phyloP scores from a whole-genome alignment of 1,140 invertebrate species.

The Thrips palmi region DNA sequence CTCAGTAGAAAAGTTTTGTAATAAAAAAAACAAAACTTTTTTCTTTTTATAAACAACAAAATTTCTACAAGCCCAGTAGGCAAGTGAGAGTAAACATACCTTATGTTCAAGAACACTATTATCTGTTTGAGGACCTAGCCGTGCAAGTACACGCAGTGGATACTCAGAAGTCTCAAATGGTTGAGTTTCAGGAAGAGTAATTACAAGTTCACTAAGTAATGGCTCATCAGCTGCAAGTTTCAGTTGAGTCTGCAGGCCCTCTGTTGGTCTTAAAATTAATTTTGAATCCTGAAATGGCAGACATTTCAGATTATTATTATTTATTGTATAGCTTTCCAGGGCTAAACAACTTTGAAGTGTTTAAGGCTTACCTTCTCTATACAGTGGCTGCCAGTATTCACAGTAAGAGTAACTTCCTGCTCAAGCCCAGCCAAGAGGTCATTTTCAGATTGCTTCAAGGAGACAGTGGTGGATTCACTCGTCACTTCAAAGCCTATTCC shows the following conservation, averaged over 20 bases:
- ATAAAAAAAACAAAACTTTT: conserved; percentile 6
- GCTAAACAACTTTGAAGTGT: neutral
- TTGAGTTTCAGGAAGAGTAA: conserved; percentile 39
- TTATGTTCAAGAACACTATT: conserved; percentile 47
- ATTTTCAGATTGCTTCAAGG: conserved; percentile 19
- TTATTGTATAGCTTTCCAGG: too few species aligned
- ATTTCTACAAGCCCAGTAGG: too few species aligned
- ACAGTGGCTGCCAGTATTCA: conserved; percentile 27
- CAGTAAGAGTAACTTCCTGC: conserved; percentile 25
- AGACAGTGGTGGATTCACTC: conserved; percentile 26
- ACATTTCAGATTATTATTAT: too few species aligned
- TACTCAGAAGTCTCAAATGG: conserved; percentile 46
- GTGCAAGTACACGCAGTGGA: conserved; percentile 45
- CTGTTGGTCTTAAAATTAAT: conserved; percentile 28
- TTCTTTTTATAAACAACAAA: neutral
- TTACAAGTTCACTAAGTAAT: conserved; percentile 6
- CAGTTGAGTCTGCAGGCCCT: conserved; percentile 25
- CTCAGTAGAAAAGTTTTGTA: neutral
- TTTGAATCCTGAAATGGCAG: conserved; percentile 25
- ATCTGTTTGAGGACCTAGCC: conserved; percentile 46
- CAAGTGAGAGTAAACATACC: conserved; percentile 28
- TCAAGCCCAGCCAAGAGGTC: conserved; percentile 29
- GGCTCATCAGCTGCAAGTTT: conserved; percentile 15
- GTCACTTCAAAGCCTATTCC: conserved; percentile 27
- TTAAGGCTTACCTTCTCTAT: conserved; percentile 20